phyloP scores from a whole-genome alignment of 2,113 vertebrate genomes.

The Brachyistius frenatus region DNA sequence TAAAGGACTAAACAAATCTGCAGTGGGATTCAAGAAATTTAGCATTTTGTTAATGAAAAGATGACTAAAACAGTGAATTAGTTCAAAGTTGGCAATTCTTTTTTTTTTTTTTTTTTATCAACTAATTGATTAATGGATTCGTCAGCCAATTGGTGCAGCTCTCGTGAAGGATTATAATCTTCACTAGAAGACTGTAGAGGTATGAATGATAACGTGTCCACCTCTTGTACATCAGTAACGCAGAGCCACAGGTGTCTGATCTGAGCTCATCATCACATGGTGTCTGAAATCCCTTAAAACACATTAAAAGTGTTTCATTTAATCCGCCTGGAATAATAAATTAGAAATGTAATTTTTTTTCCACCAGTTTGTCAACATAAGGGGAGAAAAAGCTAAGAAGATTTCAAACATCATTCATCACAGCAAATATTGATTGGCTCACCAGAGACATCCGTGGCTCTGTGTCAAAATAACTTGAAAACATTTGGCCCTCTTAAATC shows the following conservation, averaged over 20 bases:
- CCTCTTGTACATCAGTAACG: constrained; percentile 9
- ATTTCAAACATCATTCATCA: constrained; percentile 54
- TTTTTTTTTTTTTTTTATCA: too few species aligned
- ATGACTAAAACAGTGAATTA: too few species aligned
- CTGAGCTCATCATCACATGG: background rate
- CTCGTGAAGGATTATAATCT: too few species aligned
- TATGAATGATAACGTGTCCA: constrained; percentile 32
- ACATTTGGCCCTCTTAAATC: constrained; percentile 65
- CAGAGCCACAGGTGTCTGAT: constrained; percentile 39
- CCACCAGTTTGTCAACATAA: constrained; percentile 18
- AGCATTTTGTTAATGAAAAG: too few species aligned
- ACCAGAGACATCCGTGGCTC: constrained; percentile 43
- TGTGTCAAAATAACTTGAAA: constrained; percentile 53
- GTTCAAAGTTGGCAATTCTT: too few species aligned
- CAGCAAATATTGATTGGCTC: constrained; percentile 56
- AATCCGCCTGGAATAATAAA: constrained; percentile 6
- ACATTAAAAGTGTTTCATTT: constrained; percentile 3
- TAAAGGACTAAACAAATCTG: too few species aligned
- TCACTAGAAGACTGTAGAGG: background rate
- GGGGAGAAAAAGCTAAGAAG: constrained; percentile 41
- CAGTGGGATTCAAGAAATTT: too few species aligned
- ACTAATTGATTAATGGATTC: too few species aligned
- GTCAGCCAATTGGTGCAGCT: too few species aligned
- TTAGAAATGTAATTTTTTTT: constrained; percentile 15
- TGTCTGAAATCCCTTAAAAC: constrained; percentile 24